A percentile compares a stretch with the other conserved stretches of the same genome.
phyloP scores from a whole-genome alignment of 2,797 vertebrate genomes.

The Florisuga fusca region DNA sequence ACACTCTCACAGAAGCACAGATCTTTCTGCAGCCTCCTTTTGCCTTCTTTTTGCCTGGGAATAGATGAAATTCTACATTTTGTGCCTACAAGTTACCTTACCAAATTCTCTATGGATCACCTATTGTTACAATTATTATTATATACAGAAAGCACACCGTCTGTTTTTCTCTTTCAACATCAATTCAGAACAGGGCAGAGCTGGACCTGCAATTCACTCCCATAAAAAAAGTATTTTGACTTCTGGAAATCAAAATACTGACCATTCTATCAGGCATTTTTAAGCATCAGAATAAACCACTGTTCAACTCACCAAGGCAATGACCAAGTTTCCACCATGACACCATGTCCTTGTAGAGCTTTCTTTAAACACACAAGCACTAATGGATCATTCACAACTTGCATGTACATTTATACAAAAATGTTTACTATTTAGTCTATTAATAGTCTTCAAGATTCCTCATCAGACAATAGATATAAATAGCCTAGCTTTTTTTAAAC shows the following conservation, averaged over 20 bases:
- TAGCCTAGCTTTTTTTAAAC: neutral
- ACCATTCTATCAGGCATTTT: neutral
- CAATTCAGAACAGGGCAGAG: neutral
- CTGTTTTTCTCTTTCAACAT: neutral
- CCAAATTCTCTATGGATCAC: neutral
- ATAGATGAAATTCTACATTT: neutral
- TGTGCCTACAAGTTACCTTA: neutral
- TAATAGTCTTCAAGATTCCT: neutral
- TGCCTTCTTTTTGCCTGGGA: neutral
- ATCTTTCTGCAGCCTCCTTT: neutral
- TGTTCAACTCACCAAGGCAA: neutral
- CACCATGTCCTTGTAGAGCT: neutral
- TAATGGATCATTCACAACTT: neutral
- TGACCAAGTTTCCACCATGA: neutral
- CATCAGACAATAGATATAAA: neutral
- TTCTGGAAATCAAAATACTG: neutral
- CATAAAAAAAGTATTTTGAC: neutral
- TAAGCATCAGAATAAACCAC: neutral
- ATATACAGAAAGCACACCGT: neutral
- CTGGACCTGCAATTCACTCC: fast-evolving
- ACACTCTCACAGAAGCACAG: neutral
- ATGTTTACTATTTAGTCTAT: neutral
- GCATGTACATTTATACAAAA: neutral
- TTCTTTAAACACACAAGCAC: neutral
- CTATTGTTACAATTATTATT: too few species aligned